Conservation (phyloP, 2,113 vertebrate species). For the Arizona elegans region DNA sequence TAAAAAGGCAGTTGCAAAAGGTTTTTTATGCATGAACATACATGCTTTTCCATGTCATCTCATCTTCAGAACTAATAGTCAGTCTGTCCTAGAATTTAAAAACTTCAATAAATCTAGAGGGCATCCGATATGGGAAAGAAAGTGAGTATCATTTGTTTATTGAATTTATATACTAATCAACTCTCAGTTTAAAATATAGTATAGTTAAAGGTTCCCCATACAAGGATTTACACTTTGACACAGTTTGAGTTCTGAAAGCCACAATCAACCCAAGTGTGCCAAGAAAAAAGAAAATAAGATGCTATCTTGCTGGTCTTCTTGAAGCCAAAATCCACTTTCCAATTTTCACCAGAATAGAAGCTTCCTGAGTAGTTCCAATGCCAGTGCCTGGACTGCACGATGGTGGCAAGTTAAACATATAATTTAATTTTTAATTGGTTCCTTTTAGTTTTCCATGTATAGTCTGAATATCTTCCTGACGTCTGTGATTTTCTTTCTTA, state of each 20-base stretch:
- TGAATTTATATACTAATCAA: neutral
- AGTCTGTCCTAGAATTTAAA: neutral
- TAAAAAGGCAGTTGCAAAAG: neutral
- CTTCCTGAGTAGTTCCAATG: neutral
- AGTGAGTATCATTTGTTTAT: neutral
- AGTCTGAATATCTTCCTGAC: neutral
- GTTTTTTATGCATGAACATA: neutral
- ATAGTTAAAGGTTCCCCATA: neutral
- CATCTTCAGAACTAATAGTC: neutral
- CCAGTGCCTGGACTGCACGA: neutral
- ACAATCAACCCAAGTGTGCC: neutral
- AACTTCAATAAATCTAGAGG: neutral
- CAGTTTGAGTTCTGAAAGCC: neutral
- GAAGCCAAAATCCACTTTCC: neutral
- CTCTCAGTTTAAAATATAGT: too few relatives aligned
- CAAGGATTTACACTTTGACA: neutral
- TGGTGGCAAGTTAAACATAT: neutral
- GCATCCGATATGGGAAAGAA: neutral
- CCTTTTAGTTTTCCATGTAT: neutral
- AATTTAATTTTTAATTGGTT: neutral
- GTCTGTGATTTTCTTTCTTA: neutral
- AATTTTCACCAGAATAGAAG: neutral
- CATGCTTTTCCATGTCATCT: neutral
- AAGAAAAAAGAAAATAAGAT: neutral
- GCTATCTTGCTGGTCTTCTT: too few relatives aligned